Conservation (phyloP, 1,140 invertebrate genomes). For the Muscidifurax raptorellus region DNA sequence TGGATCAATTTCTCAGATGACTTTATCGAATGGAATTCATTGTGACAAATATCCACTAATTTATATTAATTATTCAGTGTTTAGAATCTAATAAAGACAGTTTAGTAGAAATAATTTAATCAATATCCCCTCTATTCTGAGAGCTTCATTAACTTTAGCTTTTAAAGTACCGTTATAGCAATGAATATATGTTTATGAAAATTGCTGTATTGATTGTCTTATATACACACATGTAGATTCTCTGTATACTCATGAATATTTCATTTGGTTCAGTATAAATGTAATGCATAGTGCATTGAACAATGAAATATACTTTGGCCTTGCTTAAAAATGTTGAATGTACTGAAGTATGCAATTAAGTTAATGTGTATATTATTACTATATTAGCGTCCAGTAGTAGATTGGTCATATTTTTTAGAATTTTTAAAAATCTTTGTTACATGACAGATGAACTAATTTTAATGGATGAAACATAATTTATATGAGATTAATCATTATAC, state of each 20-base stretch:
- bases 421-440: background rate
- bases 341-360: background rate
- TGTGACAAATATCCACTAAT: background rate
- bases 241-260: too few species aligned
- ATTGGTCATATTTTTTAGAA: background rate
- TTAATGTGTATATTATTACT: background rate
- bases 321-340: background rate
- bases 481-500: too few species aligned
- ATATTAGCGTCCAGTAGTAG: background rate
- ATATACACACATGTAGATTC: background rate
- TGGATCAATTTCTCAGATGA: background rate
- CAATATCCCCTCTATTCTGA: background rate
- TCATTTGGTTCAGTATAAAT: background rate
- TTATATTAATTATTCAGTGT: background rate
- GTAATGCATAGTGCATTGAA: background rate
- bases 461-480: too few species aligned
- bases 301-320: background rate
- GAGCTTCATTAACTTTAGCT: constrained; percentile 28
- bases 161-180: constrained; percentile 26
- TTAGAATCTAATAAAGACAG: background rate
- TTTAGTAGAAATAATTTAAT: background rate
- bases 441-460: too few species aligned
- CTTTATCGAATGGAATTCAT: background rate
- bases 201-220: background rate
- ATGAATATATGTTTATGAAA: background rate